Conservation (phyloP, 1,140 invertebrate species). For the Druon quercuslanigerum region DNA sequence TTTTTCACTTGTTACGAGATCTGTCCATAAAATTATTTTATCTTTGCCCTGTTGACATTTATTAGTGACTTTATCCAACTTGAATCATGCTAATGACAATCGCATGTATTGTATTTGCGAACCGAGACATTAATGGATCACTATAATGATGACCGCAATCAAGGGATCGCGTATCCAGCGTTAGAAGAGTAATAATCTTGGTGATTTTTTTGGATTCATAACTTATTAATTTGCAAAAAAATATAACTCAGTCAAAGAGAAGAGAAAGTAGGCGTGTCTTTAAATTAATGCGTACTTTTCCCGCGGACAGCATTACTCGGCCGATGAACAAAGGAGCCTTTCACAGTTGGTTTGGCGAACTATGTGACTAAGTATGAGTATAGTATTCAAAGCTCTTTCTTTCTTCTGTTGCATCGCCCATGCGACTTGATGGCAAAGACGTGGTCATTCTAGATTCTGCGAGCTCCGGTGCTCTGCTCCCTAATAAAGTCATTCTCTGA, state of each 20-base stretch:
- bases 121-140: not conserved
- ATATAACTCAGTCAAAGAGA: not conserved
- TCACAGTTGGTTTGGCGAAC: conserved; percentile 3
- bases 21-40: not conserved
- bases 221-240: conserved; percentile 1
- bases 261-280: conserved; percentile 10
- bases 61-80: conserved; percentile 38
- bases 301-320: not conserved
- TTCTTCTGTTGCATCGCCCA: conserved; percentile 31
- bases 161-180: conserved; percentile 30
- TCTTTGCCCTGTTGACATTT: conserved; percentile 6
- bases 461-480: conserved; percentile 39
- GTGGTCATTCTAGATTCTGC: conserved; percentile 23
- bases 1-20: conserved; percentile 2
- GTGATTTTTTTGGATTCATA: not conserved
- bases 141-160: conserved; percentile 36
- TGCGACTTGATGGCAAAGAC: conserved; percentile 40
- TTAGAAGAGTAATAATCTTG: conserved; percentile 15
- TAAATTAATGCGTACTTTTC: conserved; percentile 4
- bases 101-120: conserved; percentile 28
- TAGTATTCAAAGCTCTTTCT: conserved; percentile 34
- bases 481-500: conserved; percentile 60
- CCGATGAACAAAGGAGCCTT: conserved; percentile 31
- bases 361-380: not conserved
- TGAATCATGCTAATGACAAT: conserved; percentile 42